Base-by-base conservation (phyloP, 2,888 invertebrate genomes). In the Callyntrura guangdongensis region DNA sequence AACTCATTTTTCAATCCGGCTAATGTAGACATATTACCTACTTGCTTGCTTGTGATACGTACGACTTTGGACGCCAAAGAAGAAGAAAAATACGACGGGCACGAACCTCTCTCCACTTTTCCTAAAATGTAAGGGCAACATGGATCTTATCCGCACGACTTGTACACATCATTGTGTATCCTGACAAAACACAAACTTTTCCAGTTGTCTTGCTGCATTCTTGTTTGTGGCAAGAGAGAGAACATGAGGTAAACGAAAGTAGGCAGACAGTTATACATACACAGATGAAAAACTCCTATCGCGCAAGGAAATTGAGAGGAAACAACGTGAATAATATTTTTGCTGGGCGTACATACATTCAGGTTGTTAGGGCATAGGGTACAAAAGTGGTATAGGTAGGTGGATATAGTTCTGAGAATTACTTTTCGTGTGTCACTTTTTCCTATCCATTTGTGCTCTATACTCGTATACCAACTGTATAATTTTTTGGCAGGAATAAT, bases 1-100 rank as follows among this genome's bases (percentile, higher is more conserved):
- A 92, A 91, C 89, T 90, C 92, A 93, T 93, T 93, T 93, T 93
- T 93, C 93, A 93, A 92, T 92, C 91, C 89, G n/a, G 79, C 84
- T 84, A 87, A 88, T 88, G 81, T 69, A 88, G 88, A 88, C 88
- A 88, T 82, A 88, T 82, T 81, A 87, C 36, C 36, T 36, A 36
- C 36, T 36, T 36, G 36, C 36, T 6, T 36, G 2, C 36, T 45
- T 72, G 36, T 36, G 6, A 36, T 36, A 36, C 6, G 36, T 36
- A 36, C 36, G 2, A 36, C 36, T 36, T 36, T 36, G 36, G 36
- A 6, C 36, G 36, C 36, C 2, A 36, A 36, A 36, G 6, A 36
- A 36, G 36, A 36, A 36, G 6, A 36, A 36, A 36, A 36, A n/a
- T n/a, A n/a, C n/a, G n/a, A n/a, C n/a, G 61, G 45, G 67, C 12